Evolutionary conservation across 53 echinoderm and acorn worm species (phyloP).

Genomic region (Paracentrotus lividus): DNA sequence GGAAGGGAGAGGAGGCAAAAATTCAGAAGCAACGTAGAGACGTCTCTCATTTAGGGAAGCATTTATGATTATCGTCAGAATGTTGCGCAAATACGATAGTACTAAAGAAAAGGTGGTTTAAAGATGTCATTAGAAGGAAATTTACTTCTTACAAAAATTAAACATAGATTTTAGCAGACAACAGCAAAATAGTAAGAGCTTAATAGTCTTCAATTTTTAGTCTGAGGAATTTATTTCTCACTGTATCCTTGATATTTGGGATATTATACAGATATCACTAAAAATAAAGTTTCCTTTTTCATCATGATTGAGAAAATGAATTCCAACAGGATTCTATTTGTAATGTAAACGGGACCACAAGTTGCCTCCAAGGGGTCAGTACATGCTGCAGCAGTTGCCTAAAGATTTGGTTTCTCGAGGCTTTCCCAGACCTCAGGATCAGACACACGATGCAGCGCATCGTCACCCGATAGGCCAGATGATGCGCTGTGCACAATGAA

Average conservation of each 20-base stretch:
- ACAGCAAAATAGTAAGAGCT: not conserved
- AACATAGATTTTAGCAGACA: not conserved
- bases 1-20: not conserved
- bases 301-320: not conserved
- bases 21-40: not conserved
- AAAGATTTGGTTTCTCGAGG: conserved; percentile 5
- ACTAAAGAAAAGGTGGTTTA: not conserved
- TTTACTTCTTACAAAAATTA: not conserved
- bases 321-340: not conserved
- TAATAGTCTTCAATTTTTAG: not conserved
- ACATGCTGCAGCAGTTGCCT: conserved; percentile 6
- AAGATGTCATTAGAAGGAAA: not conserved
- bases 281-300: too few species aligned
- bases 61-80: not conserved
- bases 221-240: not conserved
- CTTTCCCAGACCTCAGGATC: conserved; percentile 9
- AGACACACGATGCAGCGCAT: not conserved
- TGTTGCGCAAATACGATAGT: not conserved
- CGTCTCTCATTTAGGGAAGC: not conserved
- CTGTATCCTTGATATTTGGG: not conserved
- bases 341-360: not conserved
- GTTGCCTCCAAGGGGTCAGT: not conserved
- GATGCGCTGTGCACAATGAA: not conserved
- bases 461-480: conserved; percentile 16
- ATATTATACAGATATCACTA: too few species aligned